Percentiles rank a stretch among this genome's conserved stretches.
Evolutionary conservation across 2,888 invertebrate genomes (phyloP).

Genomic region (Tinea pellionella): DNA sequence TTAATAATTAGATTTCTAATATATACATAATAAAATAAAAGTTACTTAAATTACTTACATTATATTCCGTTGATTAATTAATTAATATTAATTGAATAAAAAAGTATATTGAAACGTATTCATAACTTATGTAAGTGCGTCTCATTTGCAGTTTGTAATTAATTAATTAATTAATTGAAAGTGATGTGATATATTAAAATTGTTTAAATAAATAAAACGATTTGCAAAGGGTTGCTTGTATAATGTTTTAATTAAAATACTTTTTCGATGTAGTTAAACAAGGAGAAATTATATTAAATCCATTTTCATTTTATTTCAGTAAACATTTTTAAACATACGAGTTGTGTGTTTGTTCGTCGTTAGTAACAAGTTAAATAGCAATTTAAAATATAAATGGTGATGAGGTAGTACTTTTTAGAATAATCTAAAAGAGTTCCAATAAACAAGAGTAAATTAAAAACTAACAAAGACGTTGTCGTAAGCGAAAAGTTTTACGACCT

Average conservation of each 20-base stretch:
- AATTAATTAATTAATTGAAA: background rate
- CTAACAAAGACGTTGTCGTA: background rate
- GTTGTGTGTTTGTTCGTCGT: too few relatives aligned
- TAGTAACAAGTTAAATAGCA: too few relatives aligned
- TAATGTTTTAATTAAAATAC: background rate
- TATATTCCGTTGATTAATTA: too few relatives aligned
- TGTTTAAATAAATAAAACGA: background rate
- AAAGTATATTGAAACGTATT: too few relatives aligned
- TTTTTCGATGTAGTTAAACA: background rate
- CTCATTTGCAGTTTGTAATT: background rate
- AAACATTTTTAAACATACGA: background rate
- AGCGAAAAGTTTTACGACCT: background rate
- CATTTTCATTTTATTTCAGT: background rate
- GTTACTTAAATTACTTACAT: too few relatives aligned
- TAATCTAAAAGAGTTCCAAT: background rate
- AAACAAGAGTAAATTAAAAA: background rate
- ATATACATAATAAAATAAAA: background rate
- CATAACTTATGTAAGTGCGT: background rate
- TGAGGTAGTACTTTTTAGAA: too few relatives aligned
- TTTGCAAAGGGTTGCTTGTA: background rate
- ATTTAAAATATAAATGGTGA: too few relatives aligned
- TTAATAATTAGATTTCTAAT: too few relatives aligned
- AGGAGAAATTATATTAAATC: background rate
- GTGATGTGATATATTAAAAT: background rate
- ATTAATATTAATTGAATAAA: too few relatives aligned